Percentiles rank a stretch among this genome's conserved stretches.
Evolutionary conservation across 2,113 vertebrate species (phyloP).

Genomic region (Loxodonta africana): DNA sequence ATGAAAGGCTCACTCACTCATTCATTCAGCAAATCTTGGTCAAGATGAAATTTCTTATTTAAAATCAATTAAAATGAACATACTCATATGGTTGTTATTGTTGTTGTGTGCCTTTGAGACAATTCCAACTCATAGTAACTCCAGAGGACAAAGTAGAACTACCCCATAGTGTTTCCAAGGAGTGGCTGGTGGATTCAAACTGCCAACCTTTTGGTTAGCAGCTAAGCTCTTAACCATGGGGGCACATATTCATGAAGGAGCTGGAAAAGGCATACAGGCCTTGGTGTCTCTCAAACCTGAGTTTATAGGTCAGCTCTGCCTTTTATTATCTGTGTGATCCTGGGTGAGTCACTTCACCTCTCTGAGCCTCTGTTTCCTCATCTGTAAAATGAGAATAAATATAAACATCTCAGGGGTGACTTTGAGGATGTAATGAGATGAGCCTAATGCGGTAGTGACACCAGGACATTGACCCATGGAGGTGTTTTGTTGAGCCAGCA

Average conservation of each 20-base stretch:
- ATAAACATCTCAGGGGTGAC: neutral
- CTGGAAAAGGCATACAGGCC: neutral
- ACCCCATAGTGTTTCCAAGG: too few relatives aligned
- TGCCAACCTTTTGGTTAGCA: too few relatives aligned
- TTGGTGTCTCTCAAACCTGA: neutral
- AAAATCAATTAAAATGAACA: neutral
- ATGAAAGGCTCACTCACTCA: neutral
- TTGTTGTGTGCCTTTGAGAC: too few relatives aligned
- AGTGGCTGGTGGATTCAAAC: too few relatives aligned
- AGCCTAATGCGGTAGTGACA: neutral
- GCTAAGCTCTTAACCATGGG: neutral
- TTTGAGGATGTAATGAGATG: neutral
- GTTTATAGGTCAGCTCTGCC: neutral
- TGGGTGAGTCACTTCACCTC: neutral
- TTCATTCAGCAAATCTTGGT: neutral
- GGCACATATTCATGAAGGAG: neutral
- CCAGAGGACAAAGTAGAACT: too few relatives aligned
- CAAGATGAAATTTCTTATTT: neutral
- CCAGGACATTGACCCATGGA: neutral
- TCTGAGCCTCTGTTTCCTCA: neutral
- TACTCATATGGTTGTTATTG: neutral
- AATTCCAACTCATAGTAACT: too few relatives aligned
- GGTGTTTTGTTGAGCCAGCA: neutral
- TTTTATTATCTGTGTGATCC: neutral
- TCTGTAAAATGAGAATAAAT: neutral